Percentiles rank a stretch among this genome's conserved stretches.
phyloP scores from a whole-genome alignment of 2,113 vertebrate species.

The Kryptolebias marmoratus region DNA sequence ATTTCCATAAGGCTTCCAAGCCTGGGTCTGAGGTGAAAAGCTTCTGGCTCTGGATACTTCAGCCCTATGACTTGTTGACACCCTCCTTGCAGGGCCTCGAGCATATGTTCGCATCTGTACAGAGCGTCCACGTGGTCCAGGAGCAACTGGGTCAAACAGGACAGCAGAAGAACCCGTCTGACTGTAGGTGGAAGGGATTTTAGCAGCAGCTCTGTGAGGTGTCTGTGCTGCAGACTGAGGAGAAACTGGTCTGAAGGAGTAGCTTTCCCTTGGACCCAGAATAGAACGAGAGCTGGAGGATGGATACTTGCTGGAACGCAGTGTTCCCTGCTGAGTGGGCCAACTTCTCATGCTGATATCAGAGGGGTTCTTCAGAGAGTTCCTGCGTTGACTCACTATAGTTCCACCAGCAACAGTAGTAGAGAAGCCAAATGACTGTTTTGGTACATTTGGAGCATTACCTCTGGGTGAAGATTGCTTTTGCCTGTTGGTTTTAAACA shows the following conservation, averaged over 20 bases:
- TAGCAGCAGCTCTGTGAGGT: not conserved
- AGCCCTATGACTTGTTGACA: not conserved
- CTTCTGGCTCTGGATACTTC: not conserved
- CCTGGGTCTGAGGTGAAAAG: not conserved
- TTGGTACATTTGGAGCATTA: too few species aligned
- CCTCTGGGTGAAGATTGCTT: too few species aligned
- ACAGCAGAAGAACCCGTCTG: not conserved
- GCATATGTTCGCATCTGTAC: not conserved
- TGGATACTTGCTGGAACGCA: too few species aligned
- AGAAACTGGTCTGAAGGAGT: too few species aligned
- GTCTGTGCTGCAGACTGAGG: not conserved
- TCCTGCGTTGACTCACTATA: too few species aligned
- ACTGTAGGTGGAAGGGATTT: not conserved
- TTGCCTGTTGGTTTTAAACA: too few species aligned
- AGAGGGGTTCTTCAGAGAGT: too few species aligned
- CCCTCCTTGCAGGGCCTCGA: not conserved
- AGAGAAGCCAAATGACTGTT: too few species aligned
- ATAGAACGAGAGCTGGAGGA: not conserved
- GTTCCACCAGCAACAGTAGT: too few species aligned
- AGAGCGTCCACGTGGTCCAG: accelerated
- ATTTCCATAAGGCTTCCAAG: accelerated
- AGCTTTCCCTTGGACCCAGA: too few species aligned
- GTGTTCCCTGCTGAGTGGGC: too few species aligned
- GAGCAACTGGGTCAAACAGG: not conserved
- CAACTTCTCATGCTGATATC: too few species aligned